Evolutionary conservation across 2,113 vertebrate species (phyloP).

Genomic region (Neoarius graeffei): DNA sequence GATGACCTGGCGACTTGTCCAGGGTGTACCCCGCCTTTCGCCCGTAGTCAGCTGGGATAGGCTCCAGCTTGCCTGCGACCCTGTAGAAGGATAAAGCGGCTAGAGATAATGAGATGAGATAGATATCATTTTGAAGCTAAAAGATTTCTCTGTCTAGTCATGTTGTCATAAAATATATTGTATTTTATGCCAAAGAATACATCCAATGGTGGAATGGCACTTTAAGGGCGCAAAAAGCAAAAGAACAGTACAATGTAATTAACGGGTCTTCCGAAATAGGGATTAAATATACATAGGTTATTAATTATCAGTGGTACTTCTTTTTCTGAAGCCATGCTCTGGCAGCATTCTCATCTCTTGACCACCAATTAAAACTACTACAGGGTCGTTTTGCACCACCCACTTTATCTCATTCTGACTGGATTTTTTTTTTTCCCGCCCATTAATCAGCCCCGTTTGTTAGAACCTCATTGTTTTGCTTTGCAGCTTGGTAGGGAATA

Average conservation of each 20-base stretch:
- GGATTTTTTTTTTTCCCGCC: not conserved
- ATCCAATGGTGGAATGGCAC: too few species aligned
- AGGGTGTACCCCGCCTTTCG: too few species aligned
- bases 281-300: not conserved
- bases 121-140: too few species aligned
- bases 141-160: too few species aligned
- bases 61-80: too few species aligned
- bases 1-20: too few species aligned
- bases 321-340: not conserved
- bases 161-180: too few species aligned
- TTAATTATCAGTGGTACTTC: not conserved
- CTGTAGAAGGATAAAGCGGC: too few species aligned
- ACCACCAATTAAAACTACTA: not conserved
- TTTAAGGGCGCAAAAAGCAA: not conserved
- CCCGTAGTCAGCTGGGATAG: too few species aligned
- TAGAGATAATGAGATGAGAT: too few species aligned
- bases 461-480: not conserved
- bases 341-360: conserved; percentile 2
- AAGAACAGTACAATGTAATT: not conserved
- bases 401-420: not conserved
- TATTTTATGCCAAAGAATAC: too few species aligned
- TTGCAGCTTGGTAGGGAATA: not conserved
- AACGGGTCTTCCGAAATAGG: not conserved
- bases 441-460: not conserved
- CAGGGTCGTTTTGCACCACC: not conserved